These are phyloP conservation scores for Onychomys arenicola DNA, from an alignment of 2,797 vertebrate species.

Conservation along the genomic window DNA sequence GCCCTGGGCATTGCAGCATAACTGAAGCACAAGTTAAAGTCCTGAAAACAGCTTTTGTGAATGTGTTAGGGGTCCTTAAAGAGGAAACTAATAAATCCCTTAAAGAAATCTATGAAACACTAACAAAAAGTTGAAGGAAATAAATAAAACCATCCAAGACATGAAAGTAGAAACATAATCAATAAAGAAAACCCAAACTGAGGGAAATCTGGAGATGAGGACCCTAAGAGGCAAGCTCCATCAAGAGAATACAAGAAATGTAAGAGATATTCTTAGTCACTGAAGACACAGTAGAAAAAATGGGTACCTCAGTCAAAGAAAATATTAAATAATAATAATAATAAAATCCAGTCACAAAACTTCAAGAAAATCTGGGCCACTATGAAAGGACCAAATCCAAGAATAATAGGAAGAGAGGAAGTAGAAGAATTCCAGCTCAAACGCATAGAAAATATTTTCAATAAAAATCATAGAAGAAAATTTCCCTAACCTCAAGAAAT, in stretches of 20 bases:
- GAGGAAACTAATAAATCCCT: neutral
- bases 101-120: neutral
- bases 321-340: neutral
- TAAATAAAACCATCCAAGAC: neutral
- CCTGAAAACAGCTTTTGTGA: neutral
- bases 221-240: neutral
- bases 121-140: neutral
- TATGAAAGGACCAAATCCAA: neutral
- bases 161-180: neutral
- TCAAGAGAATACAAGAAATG: neutral
- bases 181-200: neutral
- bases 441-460: neutral
- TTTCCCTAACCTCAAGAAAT: neutral
- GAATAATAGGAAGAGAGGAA: neutral
- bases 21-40: neutral
- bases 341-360: neutral
- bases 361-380: neutral
- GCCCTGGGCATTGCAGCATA: neutral
- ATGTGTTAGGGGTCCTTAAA: neutral
- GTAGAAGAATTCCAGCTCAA: neutral
- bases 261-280: neutral
- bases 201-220: neutral
- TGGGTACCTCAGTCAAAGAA: neutral
- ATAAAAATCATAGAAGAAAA: neutral
- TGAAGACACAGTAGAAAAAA: neutral